Conservation (phyloP, 2,888 invertebrate species). For the Orchesellides sinensis region DNA sequence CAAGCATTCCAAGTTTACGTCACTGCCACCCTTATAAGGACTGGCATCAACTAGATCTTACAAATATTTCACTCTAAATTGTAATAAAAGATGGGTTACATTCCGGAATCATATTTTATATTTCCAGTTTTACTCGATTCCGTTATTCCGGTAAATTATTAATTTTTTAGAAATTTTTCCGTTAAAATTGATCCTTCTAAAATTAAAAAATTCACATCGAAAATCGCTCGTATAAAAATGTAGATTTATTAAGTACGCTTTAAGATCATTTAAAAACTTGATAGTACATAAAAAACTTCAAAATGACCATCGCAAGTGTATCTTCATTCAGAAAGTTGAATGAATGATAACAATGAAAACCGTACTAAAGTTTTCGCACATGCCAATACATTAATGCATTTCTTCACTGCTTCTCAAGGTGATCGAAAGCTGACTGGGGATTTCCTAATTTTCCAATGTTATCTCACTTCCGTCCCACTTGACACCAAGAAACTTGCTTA, state of each 20-base stretch:
- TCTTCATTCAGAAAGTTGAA: too few species aligned
- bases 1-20: conserved; percentile 72
- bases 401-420: conserved; percentile 1
- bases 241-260: background rate
- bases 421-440: conserved; percentile 15
- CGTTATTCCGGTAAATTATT: too few species aligned
- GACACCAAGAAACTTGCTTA: background rate
- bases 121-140: too few species aligned
- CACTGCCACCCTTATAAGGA: conserved; percentile 73
- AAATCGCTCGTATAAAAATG: background rate
- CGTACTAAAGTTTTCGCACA: background rate
- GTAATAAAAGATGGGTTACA: background rate
- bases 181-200: conserved; percentile 11
- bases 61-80: background rate
- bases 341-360: background rate
- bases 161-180: conserved; percentile 25
- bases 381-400: background rate
- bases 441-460: conserved; percentile 3
- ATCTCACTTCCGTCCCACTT: background rate
- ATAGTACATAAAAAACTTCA: too few species aligned
- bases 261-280: too few species aligned
- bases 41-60: conserved; percentile 41
- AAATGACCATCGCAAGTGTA: background rate
- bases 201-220: conserved; percentile 40
- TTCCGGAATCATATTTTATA: conserved; percentile 3